Base-by-base conservation (phyloP, 2,888 invertebrate species). In the Acanthosepion lycidas region DNA sequence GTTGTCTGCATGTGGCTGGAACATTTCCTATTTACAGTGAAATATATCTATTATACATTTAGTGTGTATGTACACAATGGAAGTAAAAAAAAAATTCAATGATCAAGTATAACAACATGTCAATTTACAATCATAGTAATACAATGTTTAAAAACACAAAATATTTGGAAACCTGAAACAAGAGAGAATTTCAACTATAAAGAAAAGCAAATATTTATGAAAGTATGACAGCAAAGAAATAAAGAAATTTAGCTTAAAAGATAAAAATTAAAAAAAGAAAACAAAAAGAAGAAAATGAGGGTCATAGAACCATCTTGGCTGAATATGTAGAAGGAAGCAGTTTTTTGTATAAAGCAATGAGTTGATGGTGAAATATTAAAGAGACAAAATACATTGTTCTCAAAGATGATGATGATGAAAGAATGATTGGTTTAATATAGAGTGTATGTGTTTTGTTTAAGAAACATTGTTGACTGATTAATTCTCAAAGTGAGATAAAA, bases 1-100 rank as follows among this genome's bases (percentile, higher is more conserved):
- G 78, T 78, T 78, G 78, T 78, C 78, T 78, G 78, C 78, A 78
- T 78, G 78, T 78, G 78, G 78, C 78, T n/a, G 78, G 78, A 78
- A 33, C 78, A 78, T 78, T 78, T 78, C 78, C 18, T 78, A 78
- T 78, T 78, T 78, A 78, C 78, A 78, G 78, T 78, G 78, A 78
- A 78, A 33, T 78, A 78, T n/a, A 78, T 78, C n/a, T 78, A 78
- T n/a, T 78, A 78, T 78, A 78, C 78, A 78, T 78, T 78, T 78
- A 78, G 78, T 78, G 78, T 78, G 78, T 78, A 78, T 78, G 78
- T 78, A 78, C 78, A 78, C 78, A 78, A 78, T 78, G 78, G n/a
- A n/a, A 78, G n/a, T 78, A 78, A n/a, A 78, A 78, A n/a, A 78
- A 78, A 64, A 26, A 12, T n/a, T n/a, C n/a, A 78, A 78, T 78